These are phyloP conservation scores for Spilogale gracilis DNA, from an alignment of 2,113 vertebrate genomes.

Conservation along the genomic window DNA sequence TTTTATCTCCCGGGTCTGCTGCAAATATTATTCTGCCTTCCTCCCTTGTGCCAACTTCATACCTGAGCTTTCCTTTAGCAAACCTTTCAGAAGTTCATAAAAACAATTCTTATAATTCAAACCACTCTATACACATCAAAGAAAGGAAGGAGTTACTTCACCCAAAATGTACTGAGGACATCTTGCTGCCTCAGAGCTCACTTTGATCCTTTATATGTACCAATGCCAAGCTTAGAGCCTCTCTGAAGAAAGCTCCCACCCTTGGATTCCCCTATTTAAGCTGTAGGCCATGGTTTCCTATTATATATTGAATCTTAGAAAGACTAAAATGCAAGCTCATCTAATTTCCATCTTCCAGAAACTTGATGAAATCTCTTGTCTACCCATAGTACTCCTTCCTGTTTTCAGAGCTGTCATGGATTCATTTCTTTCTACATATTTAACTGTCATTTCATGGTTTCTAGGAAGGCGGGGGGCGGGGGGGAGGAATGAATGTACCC, in stretches of 20 bases:
- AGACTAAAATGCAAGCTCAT: not conserved
- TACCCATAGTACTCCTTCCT: not conserved
- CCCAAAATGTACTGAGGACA: constrained; percentile 48
- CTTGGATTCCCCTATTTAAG: not conserved
- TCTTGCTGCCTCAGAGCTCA: constrained; percentile 1
- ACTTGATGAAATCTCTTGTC: not conserved
- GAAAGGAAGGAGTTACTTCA: constrained; percentile 54
- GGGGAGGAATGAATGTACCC: not conserved
- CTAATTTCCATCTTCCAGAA: constrained; percentile 14
- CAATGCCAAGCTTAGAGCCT: not conserved
- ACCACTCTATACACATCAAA: not conserved
- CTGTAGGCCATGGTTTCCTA: not conserved
- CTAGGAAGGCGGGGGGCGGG: constrained; percentile 38
- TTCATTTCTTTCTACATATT: not conserved
- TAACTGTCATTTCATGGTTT: constrained; percentile 30
- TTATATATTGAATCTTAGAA: not conserved
- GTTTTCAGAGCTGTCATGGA: constrained; percentile 33
- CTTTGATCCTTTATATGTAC: not conserved
- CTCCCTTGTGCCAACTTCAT: not conserved
- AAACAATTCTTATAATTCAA: constrained; percentile 70
- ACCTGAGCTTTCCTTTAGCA: constrained; percentile 1
- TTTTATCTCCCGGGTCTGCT: constrained; percentile 16
- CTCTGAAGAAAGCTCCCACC: not conserved
- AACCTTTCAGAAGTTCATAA: constrained; percentile 61
- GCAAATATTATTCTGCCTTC: not conserved